These are phyloP conservation scores for Sipha maydis DNA, from an alignment of 2,888 invertebrate species.

Conservation along the genomic window DNA sequence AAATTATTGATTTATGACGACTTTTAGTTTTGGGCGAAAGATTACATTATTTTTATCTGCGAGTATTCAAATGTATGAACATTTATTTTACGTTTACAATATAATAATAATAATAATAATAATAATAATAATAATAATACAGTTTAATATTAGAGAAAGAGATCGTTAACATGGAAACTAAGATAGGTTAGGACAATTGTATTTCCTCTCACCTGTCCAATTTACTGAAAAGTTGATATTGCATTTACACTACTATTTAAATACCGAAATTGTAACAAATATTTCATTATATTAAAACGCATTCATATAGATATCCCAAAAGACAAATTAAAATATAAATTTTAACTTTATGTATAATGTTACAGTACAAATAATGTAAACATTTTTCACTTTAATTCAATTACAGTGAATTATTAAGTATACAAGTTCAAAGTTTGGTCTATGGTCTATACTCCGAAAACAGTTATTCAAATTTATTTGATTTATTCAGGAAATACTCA, in stretches of 20 bases:
- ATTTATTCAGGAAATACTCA: background rate
- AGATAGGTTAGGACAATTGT: constrained; percentile 36
- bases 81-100: constrained; percentile 12
- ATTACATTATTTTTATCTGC: constrained; percentile 20
- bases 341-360: background rate
- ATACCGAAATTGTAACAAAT: constrained; percentile 11
- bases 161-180: constrained; percentile 45
- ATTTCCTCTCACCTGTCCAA: background rate
- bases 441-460: background rate
- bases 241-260: constrained; percentile 1
- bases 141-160: constrained; percentile 48
- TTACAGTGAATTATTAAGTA: constrained; percentile 20
- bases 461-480: background rate
- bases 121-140: background rate
- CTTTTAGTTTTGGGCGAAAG: constrained; percentile 20
- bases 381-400: constrained; percentile 3
- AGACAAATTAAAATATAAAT: constrained; percentile 18
- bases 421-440: background rate
- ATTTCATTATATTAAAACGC: constrained; percentile 50
- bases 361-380: constrained; percentile 6
- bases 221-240: constrained; percentile 48
- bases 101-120: no score
- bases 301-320: constrained; percentile 17
- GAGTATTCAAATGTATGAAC: constrained; percentile 12
- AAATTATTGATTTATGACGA: background rate